These are phyloP conservation scores for Melanostigma gelatinosum DNA, from an alignment of 2,113 vertebrate genomes.

Conservation along the genomic window DNA sequence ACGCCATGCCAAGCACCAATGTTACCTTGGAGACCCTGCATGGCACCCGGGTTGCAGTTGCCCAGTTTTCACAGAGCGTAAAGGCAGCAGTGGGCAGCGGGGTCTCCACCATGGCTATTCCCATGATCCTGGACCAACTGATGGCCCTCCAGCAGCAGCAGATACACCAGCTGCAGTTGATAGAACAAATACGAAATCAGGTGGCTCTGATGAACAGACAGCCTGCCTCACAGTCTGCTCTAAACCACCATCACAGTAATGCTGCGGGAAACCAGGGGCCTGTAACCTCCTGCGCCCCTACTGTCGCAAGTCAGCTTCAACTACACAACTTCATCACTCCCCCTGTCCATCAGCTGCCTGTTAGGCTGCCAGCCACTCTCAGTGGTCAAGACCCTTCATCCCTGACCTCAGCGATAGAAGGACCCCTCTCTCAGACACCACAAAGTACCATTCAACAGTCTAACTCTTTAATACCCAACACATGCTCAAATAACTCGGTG, in stretches of 20 bases:
- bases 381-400: constrained; percentile 79
- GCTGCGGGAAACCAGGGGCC: constrained; percentile 77
- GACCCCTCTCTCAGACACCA: constrained; percentile 84
- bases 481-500: constrained; percentile 80
- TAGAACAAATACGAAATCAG: constrained; percentile 98
- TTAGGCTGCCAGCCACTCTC: constrained; percentile 83
- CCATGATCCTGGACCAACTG: constrained; percentile 97
- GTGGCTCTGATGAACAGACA: constrained; percentile 96
- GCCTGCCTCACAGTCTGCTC: constrained; percentile 82
- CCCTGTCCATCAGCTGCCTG: constrained; percentile 88
- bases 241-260: constrained; percentile 81
- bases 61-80: constrained; percentile 94
- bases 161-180: constrained; percentile 97
- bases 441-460: constrained; percentile 86
- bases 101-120: constrained; percentile 91
- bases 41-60: constrained; percentile 96
- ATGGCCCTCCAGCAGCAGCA: constrained; percentile 98
- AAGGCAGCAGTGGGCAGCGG: constrained; percentile 80
- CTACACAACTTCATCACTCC: constrained; percentile 89
- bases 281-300: constrained; percentile 77
- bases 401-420: constrained; percentile 84
- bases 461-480: constrained; percentile 81
- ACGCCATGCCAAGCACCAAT: constrained; percentile 96
- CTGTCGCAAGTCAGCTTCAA: constrained; percentile 87
- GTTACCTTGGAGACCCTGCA: constrained; percentile 97